phyloP scores from a whole-genome alignment of 2,888 invertebrate genomes.

The Drosophila stalkeri region DNA sequence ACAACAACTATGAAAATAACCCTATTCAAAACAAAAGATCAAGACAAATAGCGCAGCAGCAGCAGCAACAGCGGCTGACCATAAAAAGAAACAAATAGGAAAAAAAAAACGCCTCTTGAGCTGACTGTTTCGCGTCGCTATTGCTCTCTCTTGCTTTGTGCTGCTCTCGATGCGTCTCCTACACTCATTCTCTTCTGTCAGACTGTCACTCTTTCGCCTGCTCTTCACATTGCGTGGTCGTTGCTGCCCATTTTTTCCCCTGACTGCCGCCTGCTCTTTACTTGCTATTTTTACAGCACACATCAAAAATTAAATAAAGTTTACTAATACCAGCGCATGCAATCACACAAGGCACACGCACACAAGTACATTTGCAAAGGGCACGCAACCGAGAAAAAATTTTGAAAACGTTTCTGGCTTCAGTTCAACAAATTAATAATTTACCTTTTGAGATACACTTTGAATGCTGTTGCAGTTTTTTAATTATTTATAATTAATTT shows the following conservation, averaged over 20 bases:
- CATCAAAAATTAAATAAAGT: constrained; percentile 66
- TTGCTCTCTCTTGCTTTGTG: constrained; percentile 17
- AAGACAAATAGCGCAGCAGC: constrained; percentile 54
- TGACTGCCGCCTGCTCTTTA: constrained; percentile 42
- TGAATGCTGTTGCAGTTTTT: constrained; percentile 1
- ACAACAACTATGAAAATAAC: constrained; percentile 39
- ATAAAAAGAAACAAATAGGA: constrained; percentile 36
- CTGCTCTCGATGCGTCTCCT: constrained; percentile 35
- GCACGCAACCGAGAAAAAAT: constrained; percentile 54
- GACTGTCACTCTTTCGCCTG: constrained; percentile 38
- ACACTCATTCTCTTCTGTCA: constrained; percentile 29
- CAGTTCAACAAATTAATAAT: constrained; percentile 24
- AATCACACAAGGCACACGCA: constrained; percentile 34
- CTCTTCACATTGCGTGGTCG: constrained; percentile 47
- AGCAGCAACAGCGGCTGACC: constrained; percentile 35
- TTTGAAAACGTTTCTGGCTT: constrained; percentile 45
- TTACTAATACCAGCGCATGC: constrained; percentile 44
- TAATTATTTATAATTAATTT: constrained; percentile 17
- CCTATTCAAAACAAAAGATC: constrained; percentile 76
- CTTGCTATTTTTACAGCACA: constrained; percentile 75
- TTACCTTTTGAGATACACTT: constrained; percentile 47
- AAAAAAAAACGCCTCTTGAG: constrained; percentile 47
- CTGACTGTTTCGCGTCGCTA: constrained; percentile 26
- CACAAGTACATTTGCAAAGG: constrained; percentile 47
- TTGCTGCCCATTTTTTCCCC: constrained; percentile 55